Base-by-base conservation (phyloP, 2,888 invertebrate species). In the Poecilus cupreus region DNA sequence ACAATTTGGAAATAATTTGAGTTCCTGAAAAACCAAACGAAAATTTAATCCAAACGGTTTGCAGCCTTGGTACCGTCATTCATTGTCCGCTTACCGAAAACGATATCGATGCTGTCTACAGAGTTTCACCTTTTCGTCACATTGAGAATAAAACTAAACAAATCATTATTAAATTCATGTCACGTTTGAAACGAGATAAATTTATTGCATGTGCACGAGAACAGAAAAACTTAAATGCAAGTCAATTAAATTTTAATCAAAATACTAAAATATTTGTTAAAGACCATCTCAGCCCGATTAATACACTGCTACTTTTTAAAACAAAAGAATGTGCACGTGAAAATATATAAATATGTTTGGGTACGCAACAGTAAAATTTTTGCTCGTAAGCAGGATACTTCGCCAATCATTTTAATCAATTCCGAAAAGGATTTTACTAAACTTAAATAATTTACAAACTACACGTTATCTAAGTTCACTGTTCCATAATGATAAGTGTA, bases 291-390 rank as follows among this genome's bases (percentile, higher is more conserved):
- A 24, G 64, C 13, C 64, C 64, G 6, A 64, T 2, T 0, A 16
- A 2, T 16, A 64, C 22, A 37, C 6, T 64, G 10, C n/a, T 26
- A n/a, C 13, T 26, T 1, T 1, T 3, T 11, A 24, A 22, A 60
- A 60, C 26, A n/a, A 22, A 60, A 6, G 49, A 49, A 3, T 43
- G 43, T 49, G 49, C 16, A 6, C 4, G 4, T 18, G 18, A 51
- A 1, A 51, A 60, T 2, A 18, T 54, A 16, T 3, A 64, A 64
- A 24, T 64, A 64, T 1, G 24, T 64, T 5, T 24, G 24, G 2
- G 22, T 64, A 4, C 64, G 64, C 24, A n/a, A 64, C n/a, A 13
- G 64, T 13, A 54, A 64, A 24, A 64, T 24, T 64, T 64, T 24
- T 64, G 64, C 16, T 18, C 3, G 3, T 1, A 64, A 64, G 11